Evolutionary conservation across 1,140 invertebrate genomes (phyloP), one percentile per base, ranked within the genome.

Genomic region (Dendroctonus ponderosae): DNA sequence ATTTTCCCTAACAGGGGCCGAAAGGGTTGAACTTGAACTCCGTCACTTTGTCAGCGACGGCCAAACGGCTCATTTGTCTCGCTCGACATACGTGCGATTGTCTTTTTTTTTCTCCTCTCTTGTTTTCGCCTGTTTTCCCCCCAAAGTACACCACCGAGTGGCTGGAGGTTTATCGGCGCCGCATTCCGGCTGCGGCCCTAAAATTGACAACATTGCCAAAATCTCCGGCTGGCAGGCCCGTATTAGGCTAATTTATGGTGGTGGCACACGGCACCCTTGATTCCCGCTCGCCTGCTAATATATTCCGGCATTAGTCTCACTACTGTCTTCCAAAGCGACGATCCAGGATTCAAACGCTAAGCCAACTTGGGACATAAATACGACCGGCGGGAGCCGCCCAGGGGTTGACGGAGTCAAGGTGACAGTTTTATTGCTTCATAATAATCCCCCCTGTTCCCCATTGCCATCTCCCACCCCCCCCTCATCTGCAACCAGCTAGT

Each of bases 221-320:
- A 75, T 75, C 74, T 75, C 69, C 66, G 72, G 71, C 61, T 75
- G 74, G 72, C 74, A 75, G 74, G 74, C 72, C 71, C 74, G 76
- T 77, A 77, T 77, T 77, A 77, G 76, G 70, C 70, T 76, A 76
- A 77, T 77, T 77, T 77, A 77, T 77, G 72, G 73, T 77, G 72
- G 73, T 68, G 26, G 26, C 26, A 71, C 69, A 71, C 67, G 66
- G 68, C 70, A 69, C 62, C 69, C 71, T 70, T 69, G 70, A 70
- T 71, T 72, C 71, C 67, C 66, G 67, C 67, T 70, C 54, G 54
- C 53, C 64, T 70, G 57, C 75, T 76, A 77, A 77, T 77, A 77
- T 77, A 77, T 77, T 77, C 76, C 71, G 60, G 76, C 74, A 73
- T 75, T 76, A 75, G 74, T 76, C 75, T 72, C 73, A 74, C 75